Evolutionary conservation across 1,140 invertebrate genomes (phyloP), one percentile per base, ranked within the genome.

Genomic region (Drosophila orosa): DNA sequence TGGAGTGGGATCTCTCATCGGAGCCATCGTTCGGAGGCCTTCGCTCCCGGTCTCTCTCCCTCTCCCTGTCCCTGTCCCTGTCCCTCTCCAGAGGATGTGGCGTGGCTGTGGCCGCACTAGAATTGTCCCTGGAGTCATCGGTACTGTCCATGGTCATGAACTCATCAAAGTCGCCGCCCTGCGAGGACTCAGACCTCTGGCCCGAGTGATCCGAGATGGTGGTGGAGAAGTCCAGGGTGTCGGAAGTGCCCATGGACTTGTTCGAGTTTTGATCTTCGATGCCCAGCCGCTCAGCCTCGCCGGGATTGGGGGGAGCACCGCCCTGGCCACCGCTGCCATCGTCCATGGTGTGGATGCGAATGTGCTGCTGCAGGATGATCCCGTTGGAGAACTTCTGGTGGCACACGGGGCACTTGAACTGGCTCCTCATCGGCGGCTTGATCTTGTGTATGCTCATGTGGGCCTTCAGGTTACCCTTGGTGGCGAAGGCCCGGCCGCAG

Each of bases 381-480:
- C 97, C 95, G 91, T 99, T 99, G 44, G 98, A 97, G 93, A 99
- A 99, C 91, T 98, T 98, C 93, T 99, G 99, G 93, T 99, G 98
- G 92, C 98, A 99, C 15, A 99, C 98, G 8, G 98, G 98, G 93
- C 98, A 99, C 92, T 99, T 98, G 92, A 99, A 98, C 63, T 98
- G 94, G 76, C 98, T 96, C 63, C 98, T 93, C 90, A 98, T 95
- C 1, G 98, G 97, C 59, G 97, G 97, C 90, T 98, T 99, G 50
- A 97, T 95, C 59, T 98, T 94, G 93, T 99, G 98, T 6, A 99
- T 98, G 59, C 98, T 98, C 98, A 99, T 99, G 93, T 99, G 99
- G 5, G 98, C 99, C 92, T 99, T 99, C 61, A 99, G 94, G 92
- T 99, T 99, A 10, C 99, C 98, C 93, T 99, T 99, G 6, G 98